These are phyloP conservation scores for Takifugu ocellatus DNA, from an alignment of 2,797 vertebrate genomes.

Conservation along the genomic window DNA sequence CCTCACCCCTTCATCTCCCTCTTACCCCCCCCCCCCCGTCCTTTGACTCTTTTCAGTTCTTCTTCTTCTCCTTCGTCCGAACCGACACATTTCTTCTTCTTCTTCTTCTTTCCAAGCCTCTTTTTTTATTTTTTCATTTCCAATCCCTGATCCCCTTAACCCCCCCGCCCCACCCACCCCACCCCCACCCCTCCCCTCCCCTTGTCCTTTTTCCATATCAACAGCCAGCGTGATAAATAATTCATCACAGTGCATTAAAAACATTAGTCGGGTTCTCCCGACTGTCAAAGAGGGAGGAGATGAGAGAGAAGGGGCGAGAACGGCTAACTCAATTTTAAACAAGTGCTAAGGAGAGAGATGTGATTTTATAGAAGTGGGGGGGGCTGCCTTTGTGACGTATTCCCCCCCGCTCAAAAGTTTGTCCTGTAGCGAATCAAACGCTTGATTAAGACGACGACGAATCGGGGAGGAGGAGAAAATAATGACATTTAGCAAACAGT, in stretches of 20 bases:
- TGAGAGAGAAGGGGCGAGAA: constrained; percentile 30
- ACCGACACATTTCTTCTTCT: neutral
- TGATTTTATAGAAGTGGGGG: constrained; percentile 56
- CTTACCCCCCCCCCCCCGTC: constrained; percentile 3
- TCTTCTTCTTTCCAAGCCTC: constrained; percentile 4
- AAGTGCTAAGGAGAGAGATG: constrained; percentile 51
- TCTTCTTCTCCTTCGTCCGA: too few relatives aligned
- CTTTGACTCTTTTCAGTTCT: neutral
- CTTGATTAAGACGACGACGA: constrained; percentile 48
- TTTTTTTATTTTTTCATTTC: constrained; percentile 25
- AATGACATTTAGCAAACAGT: constrained; percentile 65
- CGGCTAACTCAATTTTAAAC: constrained; percentile 63
- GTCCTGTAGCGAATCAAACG: constrained; percentile 26
- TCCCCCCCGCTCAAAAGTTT: constrained; percentile 20
- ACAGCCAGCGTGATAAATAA: constrained; percentile 78
- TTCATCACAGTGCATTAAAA: constrained; percentile 79
- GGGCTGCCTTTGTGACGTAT: constrained; percentile 35
- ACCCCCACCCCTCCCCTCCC: constrained; percentile 39
- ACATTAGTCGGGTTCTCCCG: constrained; percentile 75
- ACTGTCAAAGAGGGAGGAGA: constrained; percentile 66
- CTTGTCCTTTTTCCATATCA: constrained; percentile 65
- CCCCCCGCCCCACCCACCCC: constrained; percentile 32
- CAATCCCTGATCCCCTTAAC: constrained; percentile 20
- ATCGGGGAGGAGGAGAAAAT: constrained; percentile 48
- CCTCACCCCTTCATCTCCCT: constrained; percentile 30